phyloP scores from a whole-genome alignment of 2,888 invertebrate species.

The Lasioglossum morio region DNA sequence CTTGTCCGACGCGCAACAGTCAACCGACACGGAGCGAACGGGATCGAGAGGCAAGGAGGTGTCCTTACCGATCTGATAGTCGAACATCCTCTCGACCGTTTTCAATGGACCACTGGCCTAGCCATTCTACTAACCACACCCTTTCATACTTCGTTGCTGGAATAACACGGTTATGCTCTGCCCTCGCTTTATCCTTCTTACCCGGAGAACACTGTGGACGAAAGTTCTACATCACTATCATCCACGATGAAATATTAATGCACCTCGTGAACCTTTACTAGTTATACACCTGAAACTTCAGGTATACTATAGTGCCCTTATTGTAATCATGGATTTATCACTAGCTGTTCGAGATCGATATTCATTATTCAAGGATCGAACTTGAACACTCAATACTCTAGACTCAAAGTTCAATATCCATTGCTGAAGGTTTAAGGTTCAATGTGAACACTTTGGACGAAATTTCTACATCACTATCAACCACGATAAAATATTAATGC shows the following conservation, averaged over 20 bases:
- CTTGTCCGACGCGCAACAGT: constrained; percentile 13
- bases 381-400: no score
- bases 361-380: no score
- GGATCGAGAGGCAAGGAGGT: constrained; percentile 4
- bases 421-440: no score
- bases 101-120: not conserved
- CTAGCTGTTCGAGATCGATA: no score
- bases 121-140: constrained; percentile 6
- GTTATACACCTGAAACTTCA: no score
- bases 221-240: not conserved
- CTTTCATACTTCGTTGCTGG: not conserved
- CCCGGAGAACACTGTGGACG: no score
- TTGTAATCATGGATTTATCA: no score
- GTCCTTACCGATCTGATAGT: constrained; percentile 13
- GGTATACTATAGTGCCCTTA: no score
- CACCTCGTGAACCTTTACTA: not conserved
- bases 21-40: constrained; percentile 3
- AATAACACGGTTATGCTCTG: not conserved
- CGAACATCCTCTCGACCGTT: not conserved
- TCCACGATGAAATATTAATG: not conserved
- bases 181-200: not conserved
- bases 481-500: not conserved
- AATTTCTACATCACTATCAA: not conserved
- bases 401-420: no score
- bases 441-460: no score